These are phyloP conservation scores for Formicarius rufipectus DNA, from an alignment of 2,113 vertebrate genomes.

Conservation along the genomic window DNA sequence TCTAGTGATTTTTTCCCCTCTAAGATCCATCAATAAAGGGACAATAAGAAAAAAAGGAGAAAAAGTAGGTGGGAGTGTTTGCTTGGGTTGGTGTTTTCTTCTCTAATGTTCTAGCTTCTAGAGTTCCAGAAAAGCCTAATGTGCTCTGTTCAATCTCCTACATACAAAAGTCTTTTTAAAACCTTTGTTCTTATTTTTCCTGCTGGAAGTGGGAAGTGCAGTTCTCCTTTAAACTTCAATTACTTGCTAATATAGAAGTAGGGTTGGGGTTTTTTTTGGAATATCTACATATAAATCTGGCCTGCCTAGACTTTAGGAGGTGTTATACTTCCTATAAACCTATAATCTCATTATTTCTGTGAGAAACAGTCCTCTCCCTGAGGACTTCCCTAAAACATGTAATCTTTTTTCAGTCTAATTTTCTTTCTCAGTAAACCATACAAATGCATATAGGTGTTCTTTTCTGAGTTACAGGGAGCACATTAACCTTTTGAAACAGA, in stretches of 20 bases:
- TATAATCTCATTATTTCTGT: neutral
- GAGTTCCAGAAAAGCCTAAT: neutral
- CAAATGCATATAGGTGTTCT: neutral
- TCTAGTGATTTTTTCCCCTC: neutral
- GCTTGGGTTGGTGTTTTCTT: neutral
- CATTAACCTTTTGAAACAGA: slow-evolving; percentile 62
- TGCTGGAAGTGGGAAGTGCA: neutral
- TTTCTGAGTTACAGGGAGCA: slow-evolving; percentile 34
- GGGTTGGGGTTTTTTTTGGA: rapidly evolving
- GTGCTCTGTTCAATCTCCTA: neutral
- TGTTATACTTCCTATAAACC: neutral
- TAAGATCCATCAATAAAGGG: neutral
- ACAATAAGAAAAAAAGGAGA: neutral
- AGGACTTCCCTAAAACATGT: neutral
- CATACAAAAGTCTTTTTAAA: neutral
- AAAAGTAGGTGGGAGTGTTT: rapidly evolving
- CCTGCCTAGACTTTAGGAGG: neutral
- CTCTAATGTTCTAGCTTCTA: neutral
- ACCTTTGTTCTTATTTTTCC: neutral
- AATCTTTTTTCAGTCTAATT: neutral
- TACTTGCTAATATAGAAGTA: rapidly evolving
- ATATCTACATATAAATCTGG: neutral
- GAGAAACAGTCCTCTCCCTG: neutral
- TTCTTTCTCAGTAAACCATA: neutral
- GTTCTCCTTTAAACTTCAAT: neutral